Percentiles rank a stretch among this genome's conserved stretches.
Evolutionary conservation across 2,113 vertebrate species (phyloP).

Genomic region (Myanophis thanlyinensis): DNA sequence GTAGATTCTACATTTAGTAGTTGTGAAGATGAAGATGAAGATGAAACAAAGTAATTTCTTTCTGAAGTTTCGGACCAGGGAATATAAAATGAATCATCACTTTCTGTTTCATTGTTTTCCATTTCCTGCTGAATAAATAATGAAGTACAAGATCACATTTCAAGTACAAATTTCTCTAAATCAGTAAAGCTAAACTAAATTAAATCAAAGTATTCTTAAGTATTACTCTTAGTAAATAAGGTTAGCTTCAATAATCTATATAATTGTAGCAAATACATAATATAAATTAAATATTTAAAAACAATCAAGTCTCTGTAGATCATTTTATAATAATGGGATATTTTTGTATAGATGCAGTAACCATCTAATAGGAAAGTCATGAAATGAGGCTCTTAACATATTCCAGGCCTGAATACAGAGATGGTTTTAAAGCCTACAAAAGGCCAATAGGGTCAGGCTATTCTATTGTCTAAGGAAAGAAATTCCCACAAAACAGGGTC

Average conservation of each 20-base stretch:
- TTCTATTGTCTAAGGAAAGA: neutral
- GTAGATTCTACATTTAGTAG: slow-evolving; percentile 18
- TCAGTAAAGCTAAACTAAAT: slow-evolving; percentile 11
- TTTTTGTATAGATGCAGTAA: neutral
- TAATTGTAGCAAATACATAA: neutral
- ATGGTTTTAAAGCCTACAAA: neutral
- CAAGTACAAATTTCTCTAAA: slow-evolving; percentile 18
- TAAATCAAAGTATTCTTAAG: neutral
- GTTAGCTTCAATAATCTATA: neutral
- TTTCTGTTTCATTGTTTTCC: slow-evolving; percentile 43
- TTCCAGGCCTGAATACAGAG: neutral
- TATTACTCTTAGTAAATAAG: neutral
- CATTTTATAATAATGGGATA: neutral
- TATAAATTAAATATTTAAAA: neutral
- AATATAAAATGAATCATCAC: slow-evolving; percentile 32
- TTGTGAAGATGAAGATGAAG: slow-evolving; percentile 27
- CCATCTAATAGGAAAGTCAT: neutral
- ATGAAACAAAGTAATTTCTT: slow-evolving; percentile 7
- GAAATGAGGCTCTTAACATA: neutral
- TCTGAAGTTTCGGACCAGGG: slow-evolving; percentile 21
- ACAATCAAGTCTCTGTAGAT: neutral
- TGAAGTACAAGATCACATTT: slow-evolving; percentile 28
- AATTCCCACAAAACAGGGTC: neutral
- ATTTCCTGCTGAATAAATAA: slow-evolving; percentile 44
- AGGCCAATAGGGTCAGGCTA: neutral